Base-by-base conservation (phyloP, 2,113 vertebrate genomes). In the Thymallus thymallus region DNA sequence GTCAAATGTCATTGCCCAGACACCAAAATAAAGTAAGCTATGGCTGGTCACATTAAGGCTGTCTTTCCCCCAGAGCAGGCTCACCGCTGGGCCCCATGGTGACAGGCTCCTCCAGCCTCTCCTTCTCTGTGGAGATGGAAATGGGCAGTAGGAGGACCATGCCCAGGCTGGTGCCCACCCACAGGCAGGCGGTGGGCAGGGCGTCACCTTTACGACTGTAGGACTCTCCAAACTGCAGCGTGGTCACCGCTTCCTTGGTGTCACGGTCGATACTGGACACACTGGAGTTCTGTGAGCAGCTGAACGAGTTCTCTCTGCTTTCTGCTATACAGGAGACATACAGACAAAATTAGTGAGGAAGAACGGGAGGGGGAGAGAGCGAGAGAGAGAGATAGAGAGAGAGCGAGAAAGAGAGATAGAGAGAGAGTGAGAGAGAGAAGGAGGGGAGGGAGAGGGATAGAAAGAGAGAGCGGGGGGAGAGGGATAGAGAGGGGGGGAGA, bases 241-340 rank as follows among this genome's bases (percentile, higher is more conserved):
- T 95, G 67, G 96, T 99, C 76, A 99, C 92, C 0, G 95, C 93
- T 88, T 99, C 97, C 82, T 98, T 98, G 1, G 96, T 93, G 84
- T 99, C 97, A 71, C 95, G 94, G 91, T 99, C 97, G 20, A 99
- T 98, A 71, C 98, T 99, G 87, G 95, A 99, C 79, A 99, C 95
- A 0, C 97, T 99, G 88, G 97, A 99, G 79, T 97, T 99, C 81
- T 96, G 95, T 0, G 98, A 99, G 72, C 95, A 96, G 91, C 92
- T 98, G 92, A 98, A 97, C 76, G 97, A 96, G 87, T 96, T 98
- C 76, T 99, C 98, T 56, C 96, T 93, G 29, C 92, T 96, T 92
- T 99, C 97, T 98, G 91, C n/a, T 7, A 24, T 6, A 26, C 5
- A 62, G 60, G 22, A 62, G 58, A 62, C 55, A 3, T 20, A 24